Evolutionary conservation across 1,140 invertebrate genomes (phyloP).

Genomic region (Harlomillsia oculata): DNA sequence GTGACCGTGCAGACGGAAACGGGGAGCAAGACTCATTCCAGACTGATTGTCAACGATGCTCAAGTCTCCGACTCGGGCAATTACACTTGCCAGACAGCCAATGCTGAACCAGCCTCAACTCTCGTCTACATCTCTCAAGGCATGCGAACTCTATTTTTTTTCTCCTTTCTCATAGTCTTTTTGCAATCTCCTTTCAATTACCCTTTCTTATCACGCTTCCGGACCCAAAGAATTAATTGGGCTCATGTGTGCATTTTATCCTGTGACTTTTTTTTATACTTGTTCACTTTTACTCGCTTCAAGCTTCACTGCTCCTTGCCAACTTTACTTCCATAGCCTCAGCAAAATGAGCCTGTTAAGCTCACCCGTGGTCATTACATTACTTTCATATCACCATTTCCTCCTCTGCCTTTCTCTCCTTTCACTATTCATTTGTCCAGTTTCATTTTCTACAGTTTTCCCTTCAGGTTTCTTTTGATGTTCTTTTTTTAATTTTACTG

Average conservation of each 20-base stretch:
- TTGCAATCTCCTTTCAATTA: neutral
- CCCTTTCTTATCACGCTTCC: neutral
- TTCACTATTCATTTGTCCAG: no score
- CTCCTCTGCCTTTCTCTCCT: no score
- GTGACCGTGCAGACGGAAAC: slow-evolving; percentile 69
- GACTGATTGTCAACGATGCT: slow-evolving; percentile 67
- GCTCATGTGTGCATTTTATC: neutral
- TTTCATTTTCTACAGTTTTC: no score
- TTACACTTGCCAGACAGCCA: slow-evolving; percentile 64
- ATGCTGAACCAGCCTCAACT: slow-evolving; percentile 77
- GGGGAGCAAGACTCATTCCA: slow-evolving; percentile 66
- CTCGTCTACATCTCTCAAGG: slow-evolving; percentile 84
- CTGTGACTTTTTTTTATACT: slow-evolving; percentile 5
- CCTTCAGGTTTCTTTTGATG: no score
- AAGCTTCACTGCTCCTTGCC: neutral
- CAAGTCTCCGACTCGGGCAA: slow-evolving; percentile 77
- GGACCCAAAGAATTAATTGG: neutral
- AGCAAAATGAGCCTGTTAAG: no score
- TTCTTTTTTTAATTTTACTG: no score
- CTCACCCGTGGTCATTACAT: no score
- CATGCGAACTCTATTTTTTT: slow-evolving; percentile 33
- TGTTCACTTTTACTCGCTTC: slow-evolving; percentile 1
- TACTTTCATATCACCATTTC: no score
- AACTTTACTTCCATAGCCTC: no score
- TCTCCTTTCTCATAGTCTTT: neutral